Conservation (phyloP, 2,888 invertebrate species). For the Mimas tiliae region DNA sequence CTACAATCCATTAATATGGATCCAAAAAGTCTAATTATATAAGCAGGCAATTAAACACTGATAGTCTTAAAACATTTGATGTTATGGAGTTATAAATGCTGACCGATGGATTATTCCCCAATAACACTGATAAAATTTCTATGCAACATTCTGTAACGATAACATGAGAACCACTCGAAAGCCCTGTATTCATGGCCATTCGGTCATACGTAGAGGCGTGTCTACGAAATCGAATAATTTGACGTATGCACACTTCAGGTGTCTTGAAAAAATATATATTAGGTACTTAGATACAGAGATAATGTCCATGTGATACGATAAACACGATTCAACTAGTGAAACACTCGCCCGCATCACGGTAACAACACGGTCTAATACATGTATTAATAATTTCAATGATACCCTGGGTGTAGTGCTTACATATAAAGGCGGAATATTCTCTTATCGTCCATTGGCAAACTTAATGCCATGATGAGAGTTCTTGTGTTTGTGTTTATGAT, state of each 20-base stretch:
- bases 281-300: neutral
- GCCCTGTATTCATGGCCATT: neutral
- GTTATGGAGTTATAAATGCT: conserved; percentile 20
- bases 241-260: neutral
- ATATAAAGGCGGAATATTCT: conserved; percentile 49
- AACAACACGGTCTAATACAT: conserved; percentile 35
- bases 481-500: conserved; percentile 53
- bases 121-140: conserved; percentile 29
- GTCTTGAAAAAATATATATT: neutral
- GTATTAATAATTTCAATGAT: conserved; percentile 46
- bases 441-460: conserved; percentile 47
- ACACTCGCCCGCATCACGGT: conserved; percentile 43
- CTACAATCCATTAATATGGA: no score
- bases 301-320: conserved; percentile 21
- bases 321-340: conserved; percentile 17
- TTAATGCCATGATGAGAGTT: conserved; percentile 59
- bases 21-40: no score
- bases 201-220: conserved; percentile 1
- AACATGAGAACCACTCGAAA: conserved; percentile 5
- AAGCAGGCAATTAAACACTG: neutral
- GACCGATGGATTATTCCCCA: conserved; percentile 43
- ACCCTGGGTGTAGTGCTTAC: conserved; percentile 36
- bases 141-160: neutral
- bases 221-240: neutral
- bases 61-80: neutral